Evolutionary conservation across 2,888 invertebrate species (phyloP).

Genomic region (Orchesellides sinensis): DNA sequence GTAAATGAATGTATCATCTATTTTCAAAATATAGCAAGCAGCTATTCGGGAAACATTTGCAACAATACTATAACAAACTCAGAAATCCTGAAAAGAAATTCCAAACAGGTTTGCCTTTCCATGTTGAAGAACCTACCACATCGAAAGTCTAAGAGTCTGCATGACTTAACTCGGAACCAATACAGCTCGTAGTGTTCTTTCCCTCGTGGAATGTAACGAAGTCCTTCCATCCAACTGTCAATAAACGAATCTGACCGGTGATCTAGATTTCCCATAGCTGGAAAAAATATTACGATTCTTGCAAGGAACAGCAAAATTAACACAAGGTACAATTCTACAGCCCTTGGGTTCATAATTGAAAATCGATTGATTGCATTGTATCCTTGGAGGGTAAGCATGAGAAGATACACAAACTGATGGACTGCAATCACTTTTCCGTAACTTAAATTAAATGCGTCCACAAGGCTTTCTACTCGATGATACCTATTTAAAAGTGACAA

Average conservation of each 20-base stretch:
- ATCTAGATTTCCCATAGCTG: slow-evolving; percentile 67
- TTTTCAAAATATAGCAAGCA: neutral
- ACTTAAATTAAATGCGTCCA: slow-evolving; percentile 58
- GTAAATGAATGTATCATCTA: neutral
- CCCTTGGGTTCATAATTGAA: slow-evolving; percentile 30
- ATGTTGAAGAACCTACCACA: slow-evolving; percentile 64
- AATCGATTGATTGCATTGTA: slow-evolving; percentile 64
- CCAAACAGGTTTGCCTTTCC: slow-evolving; percentile 62
- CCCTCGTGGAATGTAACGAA: slow-evolving; percentile 64
- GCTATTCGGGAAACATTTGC: slow-evolving; percentile 58
- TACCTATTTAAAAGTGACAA: no score
- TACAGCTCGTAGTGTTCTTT: slow-evolving; percentile 66
- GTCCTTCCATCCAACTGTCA: slow-evolving; percentile 68
- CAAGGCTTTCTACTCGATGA: slow-evolving; percentile 54
- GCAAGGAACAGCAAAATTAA: slow-evolving; percentile 49
- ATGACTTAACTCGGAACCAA: slow-evolving; percentile 65
- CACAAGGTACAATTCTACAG: slow-evolving; percentile 48
- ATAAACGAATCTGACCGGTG: slow-evolving; percentile 65
- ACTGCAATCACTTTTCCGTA: slow-evolving; percentile 58
- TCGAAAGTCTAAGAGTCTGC: slow-evolving; percentile 58
- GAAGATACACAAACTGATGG: slow-evolving; percentile 62
- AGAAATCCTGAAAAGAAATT: slow-evolving; percentile 57
- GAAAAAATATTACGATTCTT: slow-evolving; percentile 58
- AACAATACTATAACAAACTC: slow-evolving; percentile 65
- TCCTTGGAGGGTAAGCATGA: slow-evolving; percentile 61